Base-by-base conservation (phyloP, 1,140 invertebrate species). In the Drosophila cardini region DNA sequence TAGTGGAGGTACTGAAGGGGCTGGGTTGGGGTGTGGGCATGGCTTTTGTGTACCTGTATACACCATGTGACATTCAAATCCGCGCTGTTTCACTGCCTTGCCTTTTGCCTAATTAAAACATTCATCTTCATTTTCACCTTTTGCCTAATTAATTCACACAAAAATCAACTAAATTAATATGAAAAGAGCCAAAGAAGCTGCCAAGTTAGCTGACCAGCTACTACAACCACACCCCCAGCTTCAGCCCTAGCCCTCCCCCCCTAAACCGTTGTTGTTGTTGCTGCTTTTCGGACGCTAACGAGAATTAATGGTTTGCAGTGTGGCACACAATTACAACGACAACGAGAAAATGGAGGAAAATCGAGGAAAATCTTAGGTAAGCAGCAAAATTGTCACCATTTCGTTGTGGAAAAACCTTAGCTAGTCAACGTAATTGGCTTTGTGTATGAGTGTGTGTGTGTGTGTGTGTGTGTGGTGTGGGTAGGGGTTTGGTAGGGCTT, bases 81-180 rank as follows among this genome's bases (percentile, higher is more conserved):
- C 83, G 83, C 83, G 48, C 45, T 72, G 58, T 78, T 76, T 77
- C 69, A 64, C 67, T 61, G 67, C 21, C 38, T 16, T 30, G 42
- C 5, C 34, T 26, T 26, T 26, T 55, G 83, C 80, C 83, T 91
- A 91, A 91, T 91, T 91, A 86, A 91, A 90, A 91, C 90, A 91
- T 91, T 91, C 90, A 90, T 91, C 90, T 91, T 91, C 87, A 91
- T 91, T 91, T 91, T 89, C 90, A 91, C 90, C 90, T 91, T 91
- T 91, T 91, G 89, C 78, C 84, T 91, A 91, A 91, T 91, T 91
- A 91, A 91, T 91, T 91, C 89, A 90, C 80, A 89, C 85, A 89
- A 90, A 89, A 89, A 89, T 89, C 85, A 90, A 90, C 80, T 89
- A 90, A 89, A 89, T 89, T 89, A 89, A 90, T 89, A 89, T 89